Percentiles rank a stretch among this genome's conserved stretches.
phyloP scores from a whole-genome alignment of 2,888 invertebrate genomes.

The Sinelater perroti region DNA sequence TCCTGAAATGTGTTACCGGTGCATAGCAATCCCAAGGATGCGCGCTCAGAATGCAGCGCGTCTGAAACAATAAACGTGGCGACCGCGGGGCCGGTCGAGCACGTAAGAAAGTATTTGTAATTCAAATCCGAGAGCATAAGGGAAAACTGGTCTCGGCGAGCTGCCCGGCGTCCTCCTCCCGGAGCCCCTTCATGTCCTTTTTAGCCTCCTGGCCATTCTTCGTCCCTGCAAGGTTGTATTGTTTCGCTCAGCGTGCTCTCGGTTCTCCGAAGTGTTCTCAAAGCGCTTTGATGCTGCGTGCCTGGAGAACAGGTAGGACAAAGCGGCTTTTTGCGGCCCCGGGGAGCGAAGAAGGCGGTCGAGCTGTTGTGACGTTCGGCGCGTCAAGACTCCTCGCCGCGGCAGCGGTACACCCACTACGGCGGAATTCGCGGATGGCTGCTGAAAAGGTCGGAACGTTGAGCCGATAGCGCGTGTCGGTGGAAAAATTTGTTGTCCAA shows the following conservation, averaged over 20 bases:
- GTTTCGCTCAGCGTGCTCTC: constrained; percentile 44
- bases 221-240: constrained; percentile 47
- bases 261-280: constrained; percentile 36
- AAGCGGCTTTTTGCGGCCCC: constrained; percentile 10
- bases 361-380: constrained; percentile 15
- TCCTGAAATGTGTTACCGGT: too few relatives aligned
- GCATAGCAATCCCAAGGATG: too few relatives aligned
- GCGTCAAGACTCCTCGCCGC: neutral
- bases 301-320: constrained; percentile 30
- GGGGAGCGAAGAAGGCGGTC: neutral
- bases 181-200: constrained; percentile 33
- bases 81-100: constrained; percentile 19
- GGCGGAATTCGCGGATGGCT: too few relatives aligned
- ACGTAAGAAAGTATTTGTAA: constrained; percentile 36
- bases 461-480: too few relatives aligned
- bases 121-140: constrained; percentile 30
- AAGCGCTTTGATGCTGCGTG: constrained; percentile 17
- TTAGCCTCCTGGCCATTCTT: constrained; percentile 35
- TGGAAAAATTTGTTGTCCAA: too few relatives aligned
- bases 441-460: too few relatives aligned
- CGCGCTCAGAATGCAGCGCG: too few relatives aligned
- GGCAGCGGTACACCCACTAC: constrained; percentile 17
- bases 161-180: constrained; percentile 31
- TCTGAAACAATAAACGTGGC: constrained; percentile 1
- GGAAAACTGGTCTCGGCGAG: constrained; percentile 35